A percentile compares a stretch with the other conserved stretches of the same genome.
Evolutionary conservation across 2,113 vertebrate genomes (phyloP).

Genomic region (Gasterosteus nipponicus): DNA sequence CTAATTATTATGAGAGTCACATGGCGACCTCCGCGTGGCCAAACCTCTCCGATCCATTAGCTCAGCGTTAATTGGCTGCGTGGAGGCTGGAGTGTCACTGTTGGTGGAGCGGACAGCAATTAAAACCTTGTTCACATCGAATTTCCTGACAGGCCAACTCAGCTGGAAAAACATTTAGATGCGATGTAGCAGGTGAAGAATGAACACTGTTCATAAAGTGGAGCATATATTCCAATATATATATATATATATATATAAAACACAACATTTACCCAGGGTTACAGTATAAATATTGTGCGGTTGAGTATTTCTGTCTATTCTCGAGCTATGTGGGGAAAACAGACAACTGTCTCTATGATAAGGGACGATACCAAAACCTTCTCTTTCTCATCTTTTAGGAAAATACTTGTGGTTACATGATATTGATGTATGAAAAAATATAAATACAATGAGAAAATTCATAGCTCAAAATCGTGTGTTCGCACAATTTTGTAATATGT

Average conservation of each 20-base stretch:
- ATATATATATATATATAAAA: background rate
- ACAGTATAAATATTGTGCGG: background rate
- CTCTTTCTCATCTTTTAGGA: background rate
- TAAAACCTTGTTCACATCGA: conserved; percentile 40
- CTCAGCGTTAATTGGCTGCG: conserved; percentile 48
- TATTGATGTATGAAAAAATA: background rate
- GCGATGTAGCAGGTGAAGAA: background rate
- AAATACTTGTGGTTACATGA: background rate
- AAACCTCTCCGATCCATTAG: conserved; percentile 60
- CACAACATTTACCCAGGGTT: background rate
- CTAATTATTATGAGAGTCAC: conserved; percentile 55
- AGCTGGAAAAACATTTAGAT: background rate
- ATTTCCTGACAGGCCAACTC: conserved; percentile 21
- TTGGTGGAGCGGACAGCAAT: conserved; percentile 28
- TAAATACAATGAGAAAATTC: background rate
- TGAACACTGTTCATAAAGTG: background rate
- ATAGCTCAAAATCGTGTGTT: background rate
- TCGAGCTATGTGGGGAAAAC: background rate
- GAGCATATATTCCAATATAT: background rate
- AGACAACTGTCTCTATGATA: background rate
- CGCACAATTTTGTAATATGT: background rate
- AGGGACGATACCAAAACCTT: background rate
- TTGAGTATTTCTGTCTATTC: background rate
- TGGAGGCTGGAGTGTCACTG: conserved; percentile 32
- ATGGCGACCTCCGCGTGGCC: conserved; percentile 34